A percentile compares a stretch with the other conserved stretches of the same genome.
phyloP scores from a whole-genome alignment of 2,888 invertebrate genomes.

The Acanthacorydalis orientalis region DNA sequence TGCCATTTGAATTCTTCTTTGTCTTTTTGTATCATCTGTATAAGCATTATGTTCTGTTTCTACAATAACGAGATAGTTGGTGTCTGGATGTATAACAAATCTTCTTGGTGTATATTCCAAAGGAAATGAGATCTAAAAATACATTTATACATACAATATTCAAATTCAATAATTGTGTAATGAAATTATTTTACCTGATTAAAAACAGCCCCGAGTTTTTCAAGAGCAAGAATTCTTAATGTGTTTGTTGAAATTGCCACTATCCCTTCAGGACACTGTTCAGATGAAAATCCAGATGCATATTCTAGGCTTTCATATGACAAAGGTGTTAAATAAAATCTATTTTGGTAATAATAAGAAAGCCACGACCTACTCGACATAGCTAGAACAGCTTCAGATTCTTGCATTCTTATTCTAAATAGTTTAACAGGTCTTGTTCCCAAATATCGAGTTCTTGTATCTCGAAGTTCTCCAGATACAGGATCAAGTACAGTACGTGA shows the following conservation, averaged over 20 bases:
- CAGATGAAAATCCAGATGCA: constrained; percentile 90
- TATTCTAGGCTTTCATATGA: constrained; percentile 95
- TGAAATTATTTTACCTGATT: constrained; percentile 52
- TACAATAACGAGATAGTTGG: constrained; percentile 74
- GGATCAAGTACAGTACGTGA: constrained; percentile 88
- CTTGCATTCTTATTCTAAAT: constrained; percentile 90
- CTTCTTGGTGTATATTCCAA: constrained; percentile 92
- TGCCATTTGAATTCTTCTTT: constrained; percentile 86
- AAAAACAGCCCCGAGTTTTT: constrained; percentile 96
- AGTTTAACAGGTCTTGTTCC: constrained; percentile 85
- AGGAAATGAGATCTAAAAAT: constrained; percentile 42
- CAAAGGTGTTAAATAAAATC: constrained; percentile 86
- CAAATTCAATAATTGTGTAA: no score
- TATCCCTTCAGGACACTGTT: constrained; percentile 98
- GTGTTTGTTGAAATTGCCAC: constrained; percentile 98
- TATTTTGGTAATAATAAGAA: constrained; percentile 94
- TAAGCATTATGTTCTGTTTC: constrained; percentile 99
- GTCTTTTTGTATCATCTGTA: constrained; percentile 90
- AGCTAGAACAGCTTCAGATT: constrained; percentile 89
- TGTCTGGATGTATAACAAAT: constrained; percentile 84
- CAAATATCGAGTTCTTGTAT: constrained; percentile 91
- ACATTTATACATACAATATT: no score
- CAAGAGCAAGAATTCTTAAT: constrained; percentile 87
- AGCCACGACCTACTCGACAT: constrained; percentile 97
- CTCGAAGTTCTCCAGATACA: constrained; percentile 90